A percentile compares a stretch with the other conserved stretches of the same genome.
Conservation (phyloP, 2,888 invertebrate genomes). For the Callinectes sapidus region DNA sequence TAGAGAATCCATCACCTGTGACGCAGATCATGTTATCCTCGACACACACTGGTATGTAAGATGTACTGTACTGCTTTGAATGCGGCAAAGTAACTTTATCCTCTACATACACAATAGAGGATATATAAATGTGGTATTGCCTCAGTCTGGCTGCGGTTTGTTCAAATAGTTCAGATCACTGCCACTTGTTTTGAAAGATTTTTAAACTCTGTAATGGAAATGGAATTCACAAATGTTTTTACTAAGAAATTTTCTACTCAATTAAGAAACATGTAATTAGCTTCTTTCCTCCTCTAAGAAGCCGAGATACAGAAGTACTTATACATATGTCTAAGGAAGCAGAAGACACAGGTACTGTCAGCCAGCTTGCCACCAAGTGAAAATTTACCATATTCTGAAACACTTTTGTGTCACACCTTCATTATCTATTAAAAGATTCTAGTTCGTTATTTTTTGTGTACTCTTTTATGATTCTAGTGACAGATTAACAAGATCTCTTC, state of each 20-base stretch:
- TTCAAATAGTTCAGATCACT: not conserved
- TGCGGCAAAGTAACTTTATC: not conserved
- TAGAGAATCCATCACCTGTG: not conserved
- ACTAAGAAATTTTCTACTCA: not conserved
- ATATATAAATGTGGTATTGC: not conserved
- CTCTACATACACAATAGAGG: not conserved
- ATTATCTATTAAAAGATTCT: no score
- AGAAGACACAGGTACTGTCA: not conserved
- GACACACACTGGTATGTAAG: not conserved
- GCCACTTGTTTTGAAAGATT: not conserved
- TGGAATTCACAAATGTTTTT: not conserved
- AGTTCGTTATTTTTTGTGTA: no score
- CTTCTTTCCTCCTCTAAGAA: not conserved
- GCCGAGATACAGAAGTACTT: not conserved
- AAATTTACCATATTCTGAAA: no score
- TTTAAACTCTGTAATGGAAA: not conserved
- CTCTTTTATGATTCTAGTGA: no score
- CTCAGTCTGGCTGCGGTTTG: not conserved
- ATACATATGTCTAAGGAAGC: not conserved
- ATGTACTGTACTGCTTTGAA: not conserved
- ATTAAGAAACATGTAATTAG: no score
- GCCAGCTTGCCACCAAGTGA: no score
- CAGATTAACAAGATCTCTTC: no score
- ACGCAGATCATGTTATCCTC: not conserved
- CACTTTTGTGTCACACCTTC: no score